Evolutionary conservation across 2,113 vertebrate genomes (phyloP).

Genomic region (Trematocara unimaculatum): DNA sequence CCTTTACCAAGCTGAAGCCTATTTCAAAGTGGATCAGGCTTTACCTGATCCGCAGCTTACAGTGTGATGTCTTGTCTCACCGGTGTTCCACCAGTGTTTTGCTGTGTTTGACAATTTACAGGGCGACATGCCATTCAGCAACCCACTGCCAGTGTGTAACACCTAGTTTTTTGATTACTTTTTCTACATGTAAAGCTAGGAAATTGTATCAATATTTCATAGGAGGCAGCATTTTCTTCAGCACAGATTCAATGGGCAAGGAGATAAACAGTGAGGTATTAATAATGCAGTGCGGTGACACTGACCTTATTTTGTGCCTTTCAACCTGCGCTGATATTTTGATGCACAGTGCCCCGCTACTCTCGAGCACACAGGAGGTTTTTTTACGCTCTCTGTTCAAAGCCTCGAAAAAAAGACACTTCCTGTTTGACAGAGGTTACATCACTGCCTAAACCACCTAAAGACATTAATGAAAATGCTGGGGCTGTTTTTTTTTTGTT

Average conservation of each 20-base stretch:
- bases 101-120: conserved; percentile 35
- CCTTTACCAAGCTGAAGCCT: neutral
- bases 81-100: conserved; percentile 1
- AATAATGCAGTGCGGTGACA: conserved; percentile 78
- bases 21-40: neutral
- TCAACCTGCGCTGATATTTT: conserved; percentile 77
- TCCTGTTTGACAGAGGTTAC: conserved; percentile 70
- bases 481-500: neutral
- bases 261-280: conserved; percentile 74
- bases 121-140: conserved; percentile 35
- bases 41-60: neutral
- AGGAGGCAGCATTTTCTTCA: conserved; percentile 57
- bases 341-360: conserved; percentile 66
- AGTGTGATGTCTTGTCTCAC: neutral
- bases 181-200: conserved; percentile 58
- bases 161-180: conserved; percentile 46
- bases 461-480: conserved; percentile 63
- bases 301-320: conserved; percentile 81
- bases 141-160: conserved; percentile 34
- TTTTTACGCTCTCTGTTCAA: conserved; percentile 70
- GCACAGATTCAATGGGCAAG: conserved; percentile 66
- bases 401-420: conserved; percentile 46
- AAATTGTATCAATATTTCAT: conserved; percentile 75
- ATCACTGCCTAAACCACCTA: conserved; percentile 60
- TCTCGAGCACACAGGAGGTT: conserved; percentile 63